Evolutionary conservation across 1,140 invertebrate genomes (phyloP).

Genomic region (Scylla paramamosain): DNA sequence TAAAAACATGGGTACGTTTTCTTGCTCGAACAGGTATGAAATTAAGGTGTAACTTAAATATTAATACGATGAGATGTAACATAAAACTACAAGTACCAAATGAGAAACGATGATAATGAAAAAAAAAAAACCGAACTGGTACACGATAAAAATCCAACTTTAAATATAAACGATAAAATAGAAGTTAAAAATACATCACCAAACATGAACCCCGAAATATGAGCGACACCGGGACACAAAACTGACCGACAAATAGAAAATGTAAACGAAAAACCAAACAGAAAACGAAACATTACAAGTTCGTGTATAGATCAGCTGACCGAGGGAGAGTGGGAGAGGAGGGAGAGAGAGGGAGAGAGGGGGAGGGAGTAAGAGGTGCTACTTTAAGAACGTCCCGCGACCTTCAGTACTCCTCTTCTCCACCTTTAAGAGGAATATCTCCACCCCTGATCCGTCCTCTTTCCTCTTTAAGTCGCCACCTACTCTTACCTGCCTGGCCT

Average conservation of each 20-base stretch:
- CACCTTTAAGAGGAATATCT: conserved; percentile 14
- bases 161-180: neutral
- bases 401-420: conserved; percentile 2
- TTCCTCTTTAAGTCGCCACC: conserved; percentile 1
- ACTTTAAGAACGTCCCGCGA: conserved; percentile 1
- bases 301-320: conserved; percentile 1
- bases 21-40: no score
- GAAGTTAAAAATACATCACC: no score
- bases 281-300: neutral
- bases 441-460: neutral
- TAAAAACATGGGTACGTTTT: no score
- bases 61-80: no score
- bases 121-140: no score
- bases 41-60: no score
- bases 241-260: neutral
- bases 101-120: no score
- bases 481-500: neutral
- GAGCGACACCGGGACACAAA: neutral
- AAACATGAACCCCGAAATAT: neutral
- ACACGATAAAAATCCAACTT: no score
- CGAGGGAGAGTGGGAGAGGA: neutral
- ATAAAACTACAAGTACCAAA: no score
- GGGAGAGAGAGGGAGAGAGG: neutral
- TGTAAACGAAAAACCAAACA: neutral
- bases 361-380: conserved; percentile 9